phyloP scores from a whole-genome alignment of 2,888 invertebrate species.

The Pandemis cinnamomeana region DNA sequence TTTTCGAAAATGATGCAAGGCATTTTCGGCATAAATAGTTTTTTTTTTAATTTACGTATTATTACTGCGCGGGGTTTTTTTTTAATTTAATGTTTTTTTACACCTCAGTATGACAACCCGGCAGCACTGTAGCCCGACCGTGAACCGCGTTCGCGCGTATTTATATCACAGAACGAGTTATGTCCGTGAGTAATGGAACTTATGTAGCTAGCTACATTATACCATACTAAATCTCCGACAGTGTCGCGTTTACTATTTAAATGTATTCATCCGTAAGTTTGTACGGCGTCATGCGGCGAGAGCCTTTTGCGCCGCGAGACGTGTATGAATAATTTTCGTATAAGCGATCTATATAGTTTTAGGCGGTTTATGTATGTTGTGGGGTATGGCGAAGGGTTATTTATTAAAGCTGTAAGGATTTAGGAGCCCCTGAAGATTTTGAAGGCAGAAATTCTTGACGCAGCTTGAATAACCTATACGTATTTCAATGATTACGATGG shows the following conservation, averaged over 20 bases:
- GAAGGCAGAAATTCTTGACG: background rate
- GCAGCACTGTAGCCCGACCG: conserved; percentile 27
- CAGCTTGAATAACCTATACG: background rate
- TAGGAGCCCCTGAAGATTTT: conserved; percentile 3
- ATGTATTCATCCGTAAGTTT: conserved; percentile 82
- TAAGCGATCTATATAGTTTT: conserved; percentile 55
- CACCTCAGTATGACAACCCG: background rate
- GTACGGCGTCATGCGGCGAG: conserved; percentile 80
- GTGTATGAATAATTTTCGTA: conserved; percentile 77
- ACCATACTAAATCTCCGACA: conserved; percentile 77
- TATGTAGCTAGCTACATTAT: conserved; percentile 78
- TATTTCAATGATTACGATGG: background rate
- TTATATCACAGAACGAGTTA: conserved; percentile 66
- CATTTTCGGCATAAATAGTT: no score
- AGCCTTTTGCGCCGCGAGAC: conserved; percentile 70
- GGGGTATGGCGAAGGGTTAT: conserved; percentile 20
- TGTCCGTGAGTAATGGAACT: conserved; percentile 78
- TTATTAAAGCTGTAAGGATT: conserved; percentile 27
- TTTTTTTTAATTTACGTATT: no score
- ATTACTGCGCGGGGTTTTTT: no score
- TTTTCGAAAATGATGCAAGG: no score
- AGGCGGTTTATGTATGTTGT: conserved; percentile 4
- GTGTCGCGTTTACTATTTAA: conserved; percentile 83
- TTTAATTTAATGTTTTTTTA: background rate
- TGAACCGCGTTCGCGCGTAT: conserved; percentile 39